Conservation (phyloP, 2,797 vertebrate species). For the Lepidocolaptes lacrymiger region DNA sequence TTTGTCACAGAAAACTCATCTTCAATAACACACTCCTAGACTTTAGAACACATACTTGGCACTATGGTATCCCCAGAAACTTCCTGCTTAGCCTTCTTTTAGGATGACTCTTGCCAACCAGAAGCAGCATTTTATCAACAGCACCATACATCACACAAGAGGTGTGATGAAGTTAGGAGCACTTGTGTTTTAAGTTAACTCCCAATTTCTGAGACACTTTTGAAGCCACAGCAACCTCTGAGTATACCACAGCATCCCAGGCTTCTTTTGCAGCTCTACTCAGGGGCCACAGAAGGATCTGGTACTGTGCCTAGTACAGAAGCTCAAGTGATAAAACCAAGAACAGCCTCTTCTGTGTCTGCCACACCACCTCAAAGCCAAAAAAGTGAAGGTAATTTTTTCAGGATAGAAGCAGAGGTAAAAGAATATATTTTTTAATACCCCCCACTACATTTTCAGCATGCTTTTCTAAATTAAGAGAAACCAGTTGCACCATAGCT, state of each 20-base stretch:
- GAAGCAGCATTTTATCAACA: background rate
- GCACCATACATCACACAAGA: background rate
- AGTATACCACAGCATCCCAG: background rate
- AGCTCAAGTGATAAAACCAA: background rate
- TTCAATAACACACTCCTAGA: background rate
- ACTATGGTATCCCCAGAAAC: background rate
- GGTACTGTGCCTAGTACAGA: background rate
- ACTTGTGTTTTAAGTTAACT: background rate
- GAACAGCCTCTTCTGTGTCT: background rate
- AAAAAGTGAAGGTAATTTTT: background rate
- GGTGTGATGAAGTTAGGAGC: background rate
- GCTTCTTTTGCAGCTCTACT: background rate
- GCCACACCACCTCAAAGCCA: background rate
- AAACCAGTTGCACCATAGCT: background rate
- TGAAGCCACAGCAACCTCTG: background rate
- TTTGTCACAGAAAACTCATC: background rate
- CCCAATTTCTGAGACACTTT: background rate
- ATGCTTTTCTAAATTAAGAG: background rate
- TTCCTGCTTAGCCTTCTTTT: background rate
- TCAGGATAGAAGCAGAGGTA: background rate
- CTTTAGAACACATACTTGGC: background rate
- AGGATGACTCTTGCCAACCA: background rate
- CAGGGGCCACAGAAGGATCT: background rate
- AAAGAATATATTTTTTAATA: accelerated
- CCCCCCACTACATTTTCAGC: background rate